Evolutionary conservation across 1,140 invertebrate genomes (phyloP), one percentile per base, ranked within the genome.

Genomic region (Heliconius eleuchia): DNA sequence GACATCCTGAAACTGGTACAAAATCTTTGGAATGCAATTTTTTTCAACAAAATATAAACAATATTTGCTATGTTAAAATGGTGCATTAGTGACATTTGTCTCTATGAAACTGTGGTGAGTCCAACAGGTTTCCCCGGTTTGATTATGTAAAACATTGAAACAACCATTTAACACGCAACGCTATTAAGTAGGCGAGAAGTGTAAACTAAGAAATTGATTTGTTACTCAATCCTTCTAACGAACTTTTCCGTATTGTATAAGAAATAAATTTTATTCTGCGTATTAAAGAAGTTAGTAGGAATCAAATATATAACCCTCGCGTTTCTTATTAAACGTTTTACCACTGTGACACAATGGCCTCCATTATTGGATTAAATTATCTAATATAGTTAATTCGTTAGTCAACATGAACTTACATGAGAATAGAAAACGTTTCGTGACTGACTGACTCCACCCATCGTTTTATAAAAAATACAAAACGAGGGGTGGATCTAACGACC

Each of bases 401-500:
- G 60, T 66, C 23, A 27, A 23, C 60, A 66, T 11, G 9, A 16
- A 23, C 23, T 66, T 66, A 23, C 4, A 66, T 66, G n/a, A 57
- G n/a, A 66, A 11, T 13, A 66, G 60, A 27, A 27, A 66, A 13
- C 23, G n/a, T 66, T 66, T 27, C 60, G 23, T 50, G 60, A 71
- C 50, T 46, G 76, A 77, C 70, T 27, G 66, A 23, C 76, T 72
- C 76, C 66, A 71, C 76, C 76, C 70, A 72, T 77, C 76, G 76
- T 72, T 77, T 77, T 71, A 77, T 72, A 77, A 72, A 77, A 72
- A 71, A 77, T 72, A 77, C 76, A 77, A 71, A 70, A n/a, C 50
- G 46, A 76, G 77, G 76, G 60, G 74, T 46, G 79, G 79, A 70
- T 75, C 79, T 80, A 80, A 79, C 57, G 77, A 79, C 77, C 39